Percentiles rank a stretch among this genome's conserved stretches.
Evolutionary conservation across 2,113 vertebrate species (phyloP).

Genomic region (Dasyurus viverrinus): DNA sequence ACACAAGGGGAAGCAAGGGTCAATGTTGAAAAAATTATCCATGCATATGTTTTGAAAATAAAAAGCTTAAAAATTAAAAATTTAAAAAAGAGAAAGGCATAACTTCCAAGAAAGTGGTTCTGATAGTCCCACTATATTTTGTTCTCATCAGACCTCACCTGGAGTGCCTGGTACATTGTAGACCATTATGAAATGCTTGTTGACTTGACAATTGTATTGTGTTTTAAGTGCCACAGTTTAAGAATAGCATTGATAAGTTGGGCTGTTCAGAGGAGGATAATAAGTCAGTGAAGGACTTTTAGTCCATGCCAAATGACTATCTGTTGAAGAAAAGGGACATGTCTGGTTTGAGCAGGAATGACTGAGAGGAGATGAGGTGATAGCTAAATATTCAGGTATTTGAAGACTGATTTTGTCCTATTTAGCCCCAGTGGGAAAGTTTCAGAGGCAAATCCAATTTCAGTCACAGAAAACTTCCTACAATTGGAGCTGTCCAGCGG

Average conservation of each 20-base stretch:
- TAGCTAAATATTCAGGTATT: not conserved
- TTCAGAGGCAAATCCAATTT: not conserved
- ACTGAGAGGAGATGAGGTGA: not conserved
- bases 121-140: not conserved
- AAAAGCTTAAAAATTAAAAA: too few relatives aligned
- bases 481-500: not conserved
- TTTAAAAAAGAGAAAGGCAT: not conserved
- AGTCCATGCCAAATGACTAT: not conserved
- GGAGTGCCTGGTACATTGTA: not conserved
- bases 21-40: too few relatives aligned
- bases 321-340: not conserved
- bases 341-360: not conserved
- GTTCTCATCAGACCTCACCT: not conserved
- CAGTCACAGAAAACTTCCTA: not conserved
- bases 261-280: not conserved
- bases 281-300: not conserved
- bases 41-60: too few relatives aligned
- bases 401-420: not conserved
- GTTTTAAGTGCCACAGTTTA: not conserved
- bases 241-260: not conserved
- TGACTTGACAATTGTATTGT: not conserved
- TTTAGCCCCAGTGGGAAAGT: not conserved
- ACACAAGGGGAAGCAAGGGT: too few relatives aligned
- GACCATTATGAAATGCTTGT: not conserved
- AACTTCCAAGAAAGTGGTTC: not conserved